phyloP scores from a whole-genome alignment of 1,140 invertebrate genomes.

The Leptinotarsa defecta region DNA sequence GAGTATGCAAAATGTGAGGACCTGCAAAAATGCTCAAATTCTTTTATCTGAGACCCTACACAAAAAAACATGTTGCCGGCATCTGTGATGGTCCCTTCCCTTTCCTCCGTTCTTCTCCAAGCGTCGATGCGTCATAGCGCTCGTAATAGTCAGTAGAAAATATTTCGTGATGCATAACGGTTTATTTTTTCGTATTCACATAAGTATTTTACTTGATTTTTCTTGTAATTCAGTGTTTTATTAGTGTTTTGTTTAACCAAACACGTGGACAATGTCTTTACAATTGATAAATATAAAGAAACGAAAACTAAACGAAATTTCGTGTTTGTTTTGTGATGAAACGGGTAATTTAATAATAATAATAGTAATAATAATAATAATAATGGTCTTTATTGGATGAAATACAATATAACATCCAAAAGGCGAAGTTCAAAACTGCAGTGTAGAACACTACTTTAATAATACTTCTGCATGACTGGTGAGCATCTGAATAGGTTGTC shows the following conservation, averaged over 20 bases:
- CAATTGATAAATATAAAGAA: conserved; percentile 10
- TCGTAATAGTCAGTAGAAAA: neutral
- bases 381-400: too few species aligned
- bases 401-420: too few species aligned
- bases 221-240: neutral
- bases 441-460: too few species aligned
- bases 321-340: conserved; percentile 15
- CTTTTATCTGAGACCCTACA: neutral
- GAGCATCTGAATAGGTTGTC: too few species aligned
- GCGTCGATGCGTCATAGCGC: neutral
- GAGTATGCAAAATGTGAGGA: too few species aligned
- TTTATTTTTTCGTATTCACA: conserved; percentile 8
- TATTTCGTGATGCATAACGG: neutral
- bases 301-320: neutral
- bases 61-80: conserved; percentile 25
- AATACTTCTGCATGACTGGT: too few species aligned
- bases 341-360: neutral
- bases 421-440: too few species aligned
- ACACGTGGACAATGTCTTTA: neutral
- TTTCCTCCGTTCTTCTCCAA: conserved; percentile 5
- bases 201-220: neutral
- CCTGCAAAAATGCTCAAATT: too few species aligned
- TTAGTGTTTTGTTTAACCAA: neutral
- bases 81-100: conserved; percentile 32
- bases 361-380: too few species aligned